phyloP scores from a whole-genome alignment of 2,888 invertebrate genomes.

The Sialis lutaria region DNA sequence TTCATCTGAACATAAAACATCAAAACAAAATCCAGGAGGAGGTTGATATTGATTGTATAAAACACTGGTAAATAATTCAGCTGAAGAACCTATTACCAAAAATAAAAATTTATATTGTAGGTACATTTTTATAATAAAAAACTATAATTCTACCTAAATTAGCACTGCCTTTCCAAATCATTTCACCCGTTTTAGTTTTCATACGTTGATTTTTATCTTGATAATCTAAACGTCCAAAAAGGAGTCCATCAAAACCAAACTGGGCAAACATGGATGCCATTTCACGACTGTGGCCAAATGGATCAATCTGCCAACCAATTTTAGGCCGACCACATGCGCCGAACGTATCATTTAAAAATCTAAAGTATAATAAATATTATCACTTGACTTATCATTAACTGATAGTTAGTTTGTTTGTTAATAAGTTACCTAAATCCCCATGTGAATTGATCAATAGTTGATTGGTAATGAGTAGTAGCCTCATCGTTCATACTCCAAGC shows the following conservation, averaged over 20 bases:
- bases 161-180: conserved; percentile 66
- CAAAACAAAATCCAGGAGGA: conserved; percentile 87
- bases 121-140: neutral
- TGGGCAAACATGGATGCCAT: conserved; percentile 64
- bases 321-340: conserved; percentile 54
- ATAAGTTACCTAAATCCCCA: conserved; percentile 45
- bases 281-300: conserved; percentile 75
- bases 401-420: neutral
- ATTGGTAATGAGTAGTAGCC: conserved; percentile 51
- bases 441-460: conserved; percentile 56
- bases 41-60: conserved; percentile 69
- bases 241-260: conserved; percentile 79
- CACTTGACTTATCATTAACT: neutral
- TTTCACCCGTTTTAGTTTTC: conserved; percentile 47
- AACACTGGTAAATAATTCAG: conserved; percentile 68
- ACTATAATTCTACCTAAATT: conserved; percentile 35
- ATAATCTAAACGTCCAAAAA: conserved; percentile 76
- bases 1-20: conserved; percentile 65
- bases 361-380: conserved; percentile 8
- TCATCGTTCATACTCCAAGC: conserved; percentile 80
- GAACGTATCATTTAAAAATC: conserved; percentile 41
- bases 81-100: conserved; percentile 18
- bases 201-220: conserved; percentile 55
- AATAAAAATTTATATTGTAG: neutral
- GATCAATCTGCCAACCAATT: conserved; percentile 71